These are phyloP conservation scores for Hydrocynus forskahlii DNA, from an alignment of 2,797 vertebrate species.

Conservation along the genomic window DNA sequence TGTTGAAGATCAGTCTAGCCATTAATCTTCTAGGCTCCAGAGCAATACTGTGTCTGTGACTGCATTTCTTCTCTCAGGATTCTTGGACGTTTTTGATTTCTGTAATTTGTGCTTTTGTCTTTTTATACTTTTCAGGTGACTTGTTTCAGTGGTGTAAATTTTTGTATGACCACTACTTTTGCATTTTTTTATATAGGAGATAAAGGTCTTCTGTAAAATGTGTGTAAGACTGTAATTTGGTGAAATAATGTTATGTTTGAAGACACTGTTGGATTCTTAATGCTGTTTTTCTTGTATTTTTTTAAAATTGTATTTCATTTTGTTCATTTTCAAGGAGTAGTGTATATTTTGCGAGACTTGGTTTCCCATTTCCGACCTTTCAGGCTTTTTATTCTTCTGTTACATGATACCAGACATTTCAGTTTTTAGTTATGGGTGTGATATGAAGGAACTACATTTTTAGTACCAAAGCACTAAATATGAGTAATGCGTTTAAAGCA, in stretches of 20 bases:
- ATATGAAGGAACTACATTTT: slow-evolving; percentile 40
- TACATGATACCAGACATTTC: neutral
- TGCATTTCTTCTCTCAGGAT: slow-evolving; percentile 75
- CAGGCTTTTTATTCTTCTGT: neutral
- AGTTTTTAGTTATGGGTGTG: slow-evolving; percentile 1
- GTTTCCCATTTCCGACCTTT: slow-evolving; percentile 7
- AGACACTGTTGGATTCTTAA: slow-evolving; percentile 77
- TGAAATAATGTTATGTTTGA: slow-evolving; percentile 68
- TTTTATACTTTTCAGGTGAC: slow-evolving; percentile 59
- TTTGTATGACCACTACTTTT: slow-evolving; percentile 61
- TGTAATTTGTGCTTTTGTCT: slow-evolving; percentile 49
- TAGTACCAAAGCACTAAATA: neutral
- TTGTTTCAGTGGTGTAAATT: slow-evolving; percentile 54
- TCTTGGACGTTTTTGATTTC: slow-evolving; percentile 51
- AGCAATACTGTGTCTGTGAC: slow-evolving; percentile 70
- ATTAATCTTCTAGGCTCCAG: slow-evolving; percentile 62
- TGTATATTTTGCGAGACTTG: slow-evolving; percentile 59
- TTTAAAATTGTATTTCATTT: slow-evolving; percentile 34
- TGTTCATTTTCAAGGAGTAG: slow-evolving; percentile 70
- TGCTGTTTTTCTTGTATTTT: slow-evolving; percentile 64
- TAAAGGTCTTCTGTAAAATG: slow-evolving; percentile 25
- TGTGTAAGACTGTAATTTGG: slow-evolving; percentile 37
- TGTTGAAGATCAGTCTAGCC: slow-evolving; percentile 51
- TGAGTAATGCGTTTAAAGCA: neutral
- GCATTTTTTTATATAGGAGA: slow-evolving; percentile 41